A percentile compares a stretch with the other conserved stretches of the same genome.
These are phyloP conservation scores for Tuta absoluta DNA, from an alignment of 2,888 invertebrate genomes.

Conservation along the genomic window DNA sequence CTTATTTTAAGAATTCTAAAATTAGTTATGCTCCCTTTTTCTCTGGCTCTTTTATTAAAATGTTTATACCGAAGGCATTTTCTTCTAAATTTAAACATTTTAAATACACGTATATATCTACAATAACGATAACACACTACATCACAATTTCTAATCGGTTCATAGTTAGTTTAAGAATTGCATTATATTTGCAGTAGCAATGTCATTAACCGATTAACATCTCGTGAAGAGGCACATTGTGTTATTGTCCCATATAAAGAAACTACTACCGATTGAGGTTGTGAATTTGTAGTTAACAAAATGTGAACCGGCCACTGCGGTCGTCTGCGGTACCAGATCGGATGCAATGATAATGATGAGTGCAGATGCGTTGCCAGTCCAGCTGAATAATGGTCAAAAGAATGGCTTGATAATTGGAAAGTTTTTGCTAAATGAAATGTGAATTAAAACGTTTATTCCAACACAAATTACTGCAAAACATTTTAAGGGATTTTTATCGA, in stretches of 20 bases:
- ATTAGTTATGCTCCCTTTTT: no score
- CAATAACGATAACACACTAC: neutral
- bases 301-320: neutral
- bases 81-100: neutral
- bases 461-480: no score
- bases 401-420: no score
- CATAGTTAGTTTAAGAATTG: neutral
- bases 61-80: neutral
- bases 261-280: neutral
- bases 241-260: conserved; percentile 45
- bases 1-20: neutral
- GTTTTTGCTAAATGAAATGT: no score
- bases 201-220: conserved; percentile 45
- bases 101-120: neutral
- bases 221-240: conserved; percentile 56
- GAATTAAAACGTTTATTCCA: no score
- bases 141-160: neutral
- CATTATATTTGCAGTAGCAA: conserved; percentile 16
- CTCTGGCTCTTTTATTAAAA: no score
- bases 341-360: neutral
- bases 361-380: conserved; percentile 11
- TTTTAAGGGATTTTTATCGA: neutral
- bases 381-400: neutral
- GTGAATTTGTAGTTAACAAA: neutral
- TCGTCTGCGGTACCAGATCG: neutral